These are phyloP conservation scores for Diabrotica balteata DNA, from an alignment of 2,888 invertebrate species.

Conservation along the genomic window DNA sequence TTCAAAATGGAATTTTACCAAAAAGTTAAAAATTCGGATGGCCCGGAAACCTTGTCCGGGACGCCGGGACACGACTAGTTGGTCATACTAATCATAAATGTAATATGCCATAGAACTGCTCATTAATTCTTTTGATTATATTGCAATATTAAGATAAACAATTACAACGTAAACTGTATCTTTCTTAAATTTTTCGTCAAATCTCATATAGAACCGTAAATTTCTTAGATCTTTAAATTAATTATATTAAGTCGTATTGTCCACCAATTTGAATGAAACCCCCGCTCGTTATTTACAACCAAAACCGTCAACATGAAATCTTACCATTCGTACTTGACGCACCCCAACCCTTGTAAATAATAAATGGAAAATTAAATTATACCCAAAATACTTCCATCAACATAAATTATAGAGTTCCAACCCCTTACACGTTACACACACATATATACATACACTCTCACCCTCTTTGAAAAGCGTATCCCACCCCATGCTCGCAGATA, in stretches of 20 bases:
- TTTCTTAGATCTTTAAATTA: conserved; percentile 1
- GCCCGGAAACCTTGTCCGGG: no score
- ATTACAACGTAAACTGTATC: no score
- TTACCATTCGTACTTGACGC: conserved; percentile 13
- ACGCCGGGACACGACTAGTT: no score
- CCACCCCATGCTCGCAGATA: conserved; percentile 27
- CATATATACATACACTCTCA: neutral
- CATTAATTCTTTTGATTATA: no score
- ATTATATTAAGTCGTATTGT: neutral
- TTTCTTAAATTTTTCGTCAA: no score
- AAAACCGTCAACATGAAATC: conserved; percentile 25
- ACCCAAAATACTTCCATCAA: conserved; percentile 27
- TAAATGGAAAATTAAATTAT: conserved; percentile 32
- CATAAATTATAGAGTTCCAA: conserved; percentile 25
- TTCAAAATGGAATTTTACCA: no score
- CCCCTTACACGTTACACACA: conserved; percentile 7
- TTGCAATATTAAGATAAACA: no score
- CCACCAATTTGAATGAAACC: neutral
- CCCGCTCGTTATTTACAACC: conserved; percentile 7
- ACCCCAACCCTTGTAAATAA: conserved; percentile 24
- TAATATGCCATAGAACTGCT: no score
- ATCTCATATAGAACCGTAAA: no score
- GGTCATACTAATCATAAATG: no score
- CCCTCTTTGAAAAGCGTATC: conserved; percentile 9
- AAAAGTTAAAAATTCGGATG: no score